Evolutionary conservation across 2,888 invertebrate species (phyloP).

Genomic region (Calameuta idolon): DNA sequence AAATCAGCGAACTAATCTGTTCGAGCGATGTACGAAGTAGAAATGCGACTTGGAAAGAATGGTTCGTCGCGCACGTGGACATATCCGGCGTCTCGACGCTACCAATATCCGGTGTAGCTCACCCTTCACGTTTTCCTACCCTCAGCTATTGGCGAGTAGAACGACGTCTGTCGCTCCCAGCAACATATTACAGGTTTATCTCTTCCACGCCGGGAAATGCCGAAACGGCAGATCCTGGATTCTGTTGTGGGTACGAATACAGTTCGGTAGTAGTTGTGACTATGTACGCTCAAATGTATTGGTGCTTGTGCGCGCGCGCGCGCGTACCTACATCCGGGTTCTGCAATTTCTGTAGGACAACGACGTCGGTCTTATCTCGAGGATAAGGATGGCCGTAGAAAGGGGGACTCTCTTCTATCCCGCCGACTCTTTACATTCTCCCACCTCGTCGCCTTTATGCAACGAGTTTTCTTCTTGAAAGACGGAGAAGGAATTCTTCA

Average conservation of each 20-base stretch:
- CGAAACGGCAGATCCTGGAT: neutral
- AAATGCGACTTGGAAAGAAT: neutral
- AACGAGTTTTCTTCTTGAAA: neutral
- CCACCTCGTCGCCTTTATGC: neutral
- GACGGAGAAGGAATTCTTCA: neutral
- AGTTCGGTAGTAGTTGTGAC: neutral
- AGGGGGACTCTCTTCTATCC: neutral
- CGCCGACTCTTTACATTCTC: neutral
- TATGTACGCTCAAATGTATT: neutral
- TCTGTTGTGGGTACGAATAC: neutral
- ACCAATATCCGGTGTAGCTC: slow-evolving; percentile 6
- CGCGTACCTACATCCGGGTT: slow-evolving; percentile 27
- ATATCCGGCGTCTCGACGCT: slow-evolving; percentile 8
- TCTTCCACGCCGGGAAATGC: slow-evolving; percentile 21
- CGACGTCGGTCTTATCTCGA: slow-evolving; percentile 37
- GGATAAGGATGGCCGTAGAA: slow-evolving; percentile 30
- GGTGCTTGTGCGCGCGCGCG: slow-evolving; percentile 11
- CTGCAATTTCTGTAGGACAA: slow-evolving; percentile 33
- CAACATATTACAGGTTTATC: slow-evolving; percentile 47
- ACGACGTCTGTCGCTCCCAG: slow-evolving; percentile 38
- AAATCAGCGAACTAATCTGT: neutral
- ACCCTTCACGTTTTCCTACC: slow-evolving; percentile 5
- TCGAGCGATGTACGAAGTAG: neutral
- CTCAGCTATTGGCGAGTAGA: slow-evolving; percentile 30
- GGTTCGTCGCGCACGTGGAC: slow-evolving; percentile 1